Percentiles rank a stretch among this genome's conserved stretches.
Conservation (phyloP, 2,113 vertebrate species). For the Pholis gunnellus region DNA sequence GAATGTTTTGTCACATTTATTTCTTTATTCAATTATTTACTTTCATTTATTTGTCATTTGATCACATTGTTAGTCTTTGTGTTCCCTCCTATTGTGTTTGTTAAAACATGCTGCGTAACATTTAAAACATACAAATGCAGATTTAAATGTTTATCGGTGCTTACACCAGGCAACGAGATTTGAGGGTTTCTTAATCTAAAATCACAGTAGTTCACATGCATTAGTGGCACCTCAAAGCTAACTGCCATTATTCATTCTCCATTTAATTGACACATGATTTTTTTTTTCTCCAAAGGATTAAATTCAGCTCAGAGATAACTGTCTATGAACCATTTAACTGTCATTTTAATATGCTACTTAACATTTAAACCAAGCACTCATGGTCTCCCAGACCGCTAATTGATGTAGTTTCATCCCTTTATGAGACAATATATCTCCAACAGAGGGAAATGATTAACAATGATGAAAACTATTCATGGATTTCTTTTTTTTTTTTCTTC, state of each 20-base stretch:
- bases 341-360: conserved; percentile 96
- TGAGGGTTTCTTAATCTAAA: conserved; percentile 64
- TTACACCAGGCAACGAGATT: conserved; percentile 40
- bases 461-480: conserved; percentile 87
- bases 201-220: conserved; percentile 68
- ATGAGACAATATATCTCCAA: conserved; percentile 96
- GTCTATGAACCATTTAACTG: conserved; percentile 91
- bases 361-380: conserved; percentile 92
- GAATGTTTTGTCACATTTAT: background rate
- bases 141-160: conserved; percentile 58
- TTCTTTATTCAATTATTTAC: background rate
- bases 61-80: conserved; percentile 1
- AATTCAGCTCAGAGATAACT: conserved; percentile 84
- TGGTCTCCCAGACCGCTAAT: conserved; percentile 89
- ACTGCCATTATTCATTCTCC: conserved; percentile 80
- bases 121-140: conserved; percentile 59
- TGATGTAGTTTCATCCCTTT: conserved; percentile 92
- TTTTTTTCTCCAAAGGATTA: conserved; percentile 75
- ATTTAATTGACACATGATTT: conserved; percentile 80
- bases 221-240: conserved; percentile 75
- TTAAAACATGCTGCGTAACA: conserved; percentile 10
- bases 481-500: conserved; percentile 57
- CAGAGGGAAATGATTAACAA: conserved; percentile 91
- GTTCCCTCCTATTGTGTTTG: conserved; percentile 8
- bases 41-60: conserved; percentile 17